These are phyloP conservation scores for Eriosoma lanigerum DNA, from an alignment of 1,140 invertebrate genomes.

Conservation along the genomic window DNA sequence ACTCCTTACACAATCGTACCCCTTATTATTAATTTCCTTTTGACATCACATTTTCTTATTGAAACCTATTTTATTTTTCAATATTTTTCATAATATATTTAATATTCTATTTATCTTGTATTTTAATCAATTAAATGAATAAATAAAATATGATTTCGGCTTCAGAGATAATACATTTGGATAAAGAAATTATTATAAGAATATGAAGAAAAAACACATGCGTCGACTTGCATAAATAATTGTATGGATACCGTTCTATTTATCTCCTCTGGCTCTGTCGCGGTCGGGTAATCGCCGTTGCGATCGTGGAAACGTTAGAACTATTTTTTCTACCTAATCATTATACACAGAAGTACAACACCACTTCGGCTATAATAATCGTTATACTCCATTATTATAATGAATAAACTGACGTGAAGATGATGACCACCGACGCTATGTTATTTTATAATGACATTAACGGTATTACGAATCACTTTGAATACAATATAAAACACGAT, in stretches of 20 bases:
- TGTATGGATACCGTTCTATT: constrained; percentile 3
- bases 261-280: not conserved
- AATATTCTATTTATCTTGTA: no score
- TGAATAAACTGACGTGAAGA: constrained; percentile 2
- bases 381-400: constrained; percentile 12
- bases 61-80: no score
- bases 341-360: not conserved
- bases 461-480: not conserved
- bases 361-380: not conserved
- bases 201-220: not conserved
- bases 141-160: no score
- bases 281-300: constrained; percentile 25
- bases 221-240: not conserved
- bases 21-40: no score
- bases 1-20: no score
- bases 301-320: not conserved
- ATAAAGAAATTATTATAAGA: no score
- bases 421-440: not conserved
- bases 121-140: no score
- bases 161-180: no score
- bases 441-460: constrained; percentile 7
- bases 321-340: not conserved
- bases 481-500: not conserved
- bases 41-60: no score
- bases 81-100: no score